Evolutionary conservation across 2,797 vertebrate genomes (phyloP).

Genomic region (Neomorphus geoffroyi): DNA sequence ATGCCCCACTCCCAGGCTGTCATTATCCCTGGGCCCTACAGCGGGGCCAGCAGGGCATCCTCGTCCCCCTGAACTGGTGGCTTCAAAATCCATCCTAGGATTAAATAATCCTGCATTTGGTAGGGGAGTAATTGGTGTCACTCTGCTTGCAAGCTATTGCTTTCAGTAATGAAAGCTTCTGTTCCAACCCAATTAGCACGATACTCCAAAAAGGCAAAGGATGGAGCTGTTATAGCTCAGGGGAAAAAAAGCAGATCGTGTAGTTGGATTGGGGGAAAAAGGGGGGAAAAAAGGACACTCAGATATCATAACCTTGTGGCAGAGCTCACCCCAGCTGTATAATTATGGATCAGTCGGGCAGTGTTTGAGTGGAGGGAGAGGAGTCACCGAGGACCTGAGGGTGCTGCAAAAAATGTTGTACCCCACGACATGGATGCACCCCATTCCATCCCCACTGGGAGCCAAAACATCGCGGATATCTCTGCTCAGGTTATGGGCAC

Average conservation of each 20-base stretch:
- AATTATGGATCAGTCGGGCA: not conserved
- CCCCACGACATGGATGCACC: fast-evolving
- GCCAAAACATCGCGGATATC: fast-evolving
- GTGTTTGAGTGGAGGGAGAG: fast-evolving
- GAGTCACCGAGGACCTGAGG: fast-evolving
- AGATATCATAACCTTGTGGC: not conserved
- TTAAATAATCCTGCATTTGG: constrained; percentile 36
- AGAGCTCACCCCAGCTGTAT: not conserved
- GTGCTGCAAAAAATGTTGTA: not conserved
- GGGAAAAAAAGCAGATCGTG: not conserved
- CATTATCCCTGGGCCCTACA: fast-evolving
- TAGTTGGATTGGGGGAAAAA: not conserved
- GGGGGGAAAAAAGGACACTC: not conserved
- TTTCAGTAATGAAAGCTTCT: constrained; percentile 59
- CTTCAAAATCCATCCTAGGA: not conserved
- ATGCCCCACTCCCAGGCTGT: not conserved
- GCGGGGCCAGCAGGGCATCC: not conserved
- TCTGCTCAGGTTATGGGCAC: not conserved
- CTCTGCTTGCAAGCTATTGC: constrained; percentile 16
- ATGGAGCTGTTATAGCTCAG: not conserved
- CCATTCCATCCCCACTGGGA: fast-evolving
- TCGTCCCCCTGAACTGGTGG: not conserved
- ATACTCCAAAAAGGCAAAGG: constrained; percentile 17
- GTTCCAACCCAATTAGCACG: constrained; percentile 65
- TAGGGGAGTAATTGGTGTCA: constrained; percentile 45